These are phyloP conservation scores for Pangasianodon gigas DNA, from an alignment of 2,113 vertebrate species.

Conservation along the genomic window DNA sequence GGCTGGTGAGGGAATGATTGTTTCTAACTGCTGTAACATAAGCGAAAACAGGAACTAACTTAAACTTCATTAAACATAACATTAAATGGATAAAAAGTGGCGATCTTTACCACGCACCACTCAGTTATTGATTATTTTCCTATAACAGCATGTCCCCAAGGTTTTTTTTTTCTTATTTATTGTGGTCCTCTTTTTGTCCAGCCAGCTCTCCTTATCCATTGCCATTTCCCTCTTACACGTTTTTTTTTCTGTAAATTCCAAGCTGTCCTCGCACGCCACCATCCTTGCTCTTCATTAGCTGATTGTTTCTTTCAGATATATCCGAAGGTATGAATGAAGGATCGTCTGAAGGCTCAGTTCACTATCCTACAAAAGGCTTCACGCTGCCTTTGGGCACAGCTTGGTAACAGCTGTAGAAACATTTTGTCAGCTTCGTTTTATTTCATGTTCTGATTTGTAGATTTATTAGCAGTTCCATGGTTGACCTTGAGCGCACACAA, in stretches of 20 bases:
- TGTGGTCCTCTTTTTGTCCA: not conserved
- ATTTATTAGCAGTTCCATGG: slow-evolving; percentile 44
- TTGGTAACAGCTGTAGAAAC: slow-evolving; percentile 67
- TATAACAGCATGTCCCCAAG: not conserved
- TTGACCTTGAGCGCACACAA: slow-evolving; percentile 21
- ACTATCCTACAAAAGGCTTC: slow-evolving; percentile 45
- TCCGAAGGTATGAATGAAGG: slow-evolving; percentile 52
- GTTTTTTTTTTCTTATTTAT: not conserved
- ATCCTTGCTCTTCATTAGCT: not conserved
- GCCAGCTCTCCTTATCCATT: not conserved
- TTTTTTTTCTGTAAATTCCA: not conserved
- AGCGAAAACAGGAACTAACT: not conserved
- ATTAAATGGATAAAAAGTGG: not conserved
- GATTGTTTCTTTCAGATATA: not conserved
- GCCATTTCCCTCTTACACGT: not conserved
- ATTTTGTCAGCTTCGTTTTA: slow-evolving; percentile 50
- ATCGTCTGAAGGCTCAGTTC: slow-evolving; percentile 35
- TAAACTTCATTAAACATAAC: not conserved
- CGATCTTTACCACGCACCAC: not conserved
- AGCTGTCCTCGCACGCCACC: not conserved
- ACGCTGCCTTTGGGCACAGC: slow-evolving; percentile 44
- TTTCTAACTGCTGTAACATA: too few species aligned
- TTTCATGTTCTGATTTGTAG: slow-evolving; percentile 38
- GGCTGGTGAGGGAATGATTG: too few species aligned
- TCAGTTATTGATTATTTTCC: not conserved